A percentile compares a stretch with the other conserved stretches of the same genome.
Conservation (phyloP, 2,113 vertebrate genomes). For the Ptychochromis oligacanthus region DNA sequence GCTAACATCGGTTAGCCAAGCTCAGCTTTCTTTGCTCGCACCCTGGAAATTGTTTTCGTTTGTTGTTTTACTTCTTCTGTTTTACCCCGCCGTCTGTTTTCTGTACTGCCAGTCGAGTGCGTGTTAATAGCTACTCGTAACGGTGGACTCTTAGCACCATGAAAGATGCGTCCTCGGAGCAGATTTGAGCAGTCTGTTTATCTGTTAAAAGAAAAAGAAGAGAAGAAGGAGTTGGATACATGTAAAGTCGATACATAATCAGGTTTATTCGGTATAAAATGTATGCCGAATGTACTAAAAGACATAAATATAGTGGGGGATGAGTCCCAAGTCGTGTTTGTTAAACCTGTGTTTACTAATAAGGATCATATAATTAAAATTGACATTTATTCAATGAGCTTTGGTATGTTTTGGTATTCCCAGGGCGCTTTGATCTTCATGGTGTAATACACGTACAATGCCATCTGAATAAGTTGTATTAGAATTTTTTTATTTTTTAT, state of each 20-base stretch:
- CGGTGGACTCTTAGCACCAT: neutral
- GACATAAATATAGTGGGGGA: neutral
- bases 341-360: neutral
- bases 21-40: neutral
- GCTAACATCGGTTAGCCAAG: slow-evolving; percentile 27
- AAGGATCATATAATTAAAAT: neutral
- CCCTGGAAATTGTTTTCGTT: neutral
- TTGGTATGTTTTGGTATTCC: neutral
- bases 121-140: neutral
- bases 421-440: neutral
- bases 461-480: too few relatives aligned
- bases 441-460: neutral
- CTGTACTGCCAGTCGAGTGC: neutral
- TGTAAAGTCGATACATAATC: too few relatives aligned
- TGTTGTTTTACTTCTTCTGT: neutral
- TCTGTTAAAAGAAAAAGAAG: neutral
- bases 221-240: too few relatives aligned
- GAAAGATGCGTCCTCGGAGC: neutral
- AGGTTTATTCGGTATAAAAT: too few relatives aligned
- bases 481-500: neutral
- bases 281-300: neutral
- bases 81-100: neutral
- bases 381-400: neutral
- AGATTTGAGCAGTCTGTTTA: neutral
- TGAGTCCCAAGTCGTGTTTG: neutral